phyloP scores from a whole-genome alignment of 2,888 invertebrate species.

The Stenoptilia bipunctidactyla region DNA sequence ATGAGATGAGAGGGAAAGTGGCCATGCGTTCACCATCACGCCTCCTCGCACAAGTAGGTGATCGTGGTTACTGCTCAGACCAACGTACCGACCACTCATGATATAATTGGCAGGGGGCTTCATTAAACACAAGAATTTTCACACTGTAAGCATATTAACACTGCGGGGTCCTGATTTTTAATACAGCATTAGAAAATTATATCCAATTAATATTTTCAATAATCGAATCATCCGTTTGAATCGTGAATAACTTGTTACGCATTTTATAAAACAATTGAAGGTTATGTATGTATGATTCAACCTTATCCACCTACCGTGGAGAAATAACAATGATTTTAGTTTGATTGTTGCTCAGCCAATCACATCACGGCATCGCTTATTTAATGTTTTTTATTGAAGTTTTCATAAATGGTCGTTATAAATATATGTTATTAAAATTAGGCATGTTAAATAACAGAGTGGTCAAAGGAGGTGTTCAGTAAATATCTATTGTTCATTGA shows the following conservation, averaged over 20 bases:
- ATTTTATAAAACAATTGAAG: too few relatives aligned
- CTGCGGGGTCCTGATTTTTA: too few relatives aligned
- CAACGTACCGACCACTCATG: slow-evolving; percentile 64
- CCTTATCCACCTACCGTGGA: too few relatives aligned
- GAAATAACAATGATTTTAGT: too few relatives aligned
- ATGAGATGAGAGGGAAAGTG: slow-evolving; percentile 61
- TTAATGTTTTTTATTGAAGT: too few relatives aligned
- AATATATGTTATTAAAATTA: too few relatives aligned
- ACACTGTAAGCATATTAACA: slow-evolving; percentile 35
- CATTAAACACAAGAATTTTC: slow-evolving; percentile 51
- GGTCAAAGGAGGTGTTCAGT: slow-evolving; percentile 35
- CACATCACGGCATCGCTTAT: too few relatives aligned
- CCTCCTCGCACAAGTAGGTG: slow-evolving; percentile 60
- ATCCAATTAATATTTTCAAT: too few relatives aligned
- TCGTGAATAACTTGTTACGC: too few relatives aligned
- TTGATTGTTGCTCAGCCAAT: too few relatives aligned
- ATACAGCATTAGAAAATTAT: too few relatives aligned
- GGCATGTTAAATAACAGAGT: slow-evolving; percentile 27
- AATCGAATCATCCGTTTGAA: not conserved
- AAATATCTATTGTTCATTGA: slow-evolving; percentile 37
- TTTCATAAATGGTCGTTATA: not conserved
- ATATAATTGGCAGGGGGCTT: slow-evolving; percentile 59
- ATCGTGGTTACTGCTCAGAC: slow-evolving; percentile 55
- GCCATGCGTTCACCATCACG: slow-evolving; percentile 60
- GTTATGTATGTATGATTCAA: too few relatives aligned